Base-by-base conservation (phyloP, 2,888 invertebrate species). In the Ophion ellenae region DNA sequence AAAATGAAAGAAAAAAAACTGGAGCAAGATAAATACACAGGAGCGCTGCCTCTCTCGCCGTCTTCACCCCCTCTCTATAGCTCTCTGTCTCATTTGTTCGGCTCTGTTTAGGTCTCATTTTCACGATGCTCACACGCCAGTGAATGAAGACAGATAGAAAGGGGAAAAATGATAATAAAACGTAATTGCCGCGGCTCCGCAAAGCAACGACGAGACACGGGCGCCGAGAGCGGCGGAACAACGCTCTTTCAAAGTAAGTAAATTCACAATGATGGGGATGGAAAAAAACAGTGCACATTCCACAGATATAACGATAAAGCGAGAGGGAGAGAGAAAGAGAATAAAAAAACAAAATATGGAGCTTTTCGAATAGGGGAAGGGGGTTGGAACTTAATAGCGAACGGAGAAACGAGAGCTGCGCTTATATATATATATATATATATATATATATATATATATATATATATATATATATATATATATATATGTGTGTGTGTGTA, bases 171-270 rank as follows among this genome's bases (percentile, higher is more conserved):
- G 10, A 53, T 66, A 67, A 28, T 5, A 67, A 40, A 69, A 70
- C 47, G 32, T 63, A 70, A 70, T 59, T 76, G 76, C 9, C 47
- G 74, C 63, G 45, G 9, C 40, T 6, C 40, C 9, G 6, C 40
- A 73, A 61, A 61, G 61, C 40, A 32, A 61, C 59, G 70, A 32
- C 7, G 45, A n/a, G 20, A 53, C 20, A 20, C 28, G 17, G 40
- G 5, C 14, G 14, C 10, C 47, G 47, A 14, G 47, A 47, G 47
- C 9, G 7, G 40, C 40, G 5, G 73, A 70, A 24, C 74, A 53
- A 64, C 3, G 53, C 20, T 70, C 9, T 63, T 63, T 71, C 45
- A 14, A 45, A 70, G 17, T 63, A 79, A 70, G 17, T 63, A 79
- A 71, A 71, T 71, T 71, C 14, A 32, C n/a, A 61, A 78, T 69